Base-by-base conservation (phyloP, 1,140 invertebrate genomes). In the Sarcophaga bullata region DNA sequence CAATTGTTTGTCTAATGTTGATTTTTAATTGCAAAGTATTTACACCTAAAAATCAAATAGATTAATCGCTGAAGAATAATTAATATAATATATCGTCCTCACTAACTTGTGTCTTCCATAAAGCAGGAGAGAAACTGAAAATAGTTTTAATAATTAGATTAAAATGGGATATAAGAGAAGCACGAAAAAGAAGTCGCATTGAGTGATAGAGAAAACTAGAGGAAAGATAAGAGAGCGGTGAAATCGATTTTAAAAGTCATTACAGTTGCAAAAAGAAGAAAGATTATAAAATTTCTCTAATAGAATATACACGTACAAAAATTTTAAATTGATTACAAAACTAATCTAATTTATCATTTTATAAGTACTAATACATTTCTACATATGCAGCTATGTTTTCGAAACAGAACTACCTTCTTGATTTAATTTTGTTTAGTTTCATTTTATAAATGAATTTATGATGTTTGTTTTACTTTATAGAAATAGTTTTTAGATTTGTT, bases 121-220 rank as follows among this genome's bases (percentile, higher is more conserved):
- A 11, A 73, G 68, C 9, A 11, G 68, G n/a, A n/a, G n/a, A n/a
- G n/a, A n/a, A n/a, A n/a, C n/a, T n/a, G n/a, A n/a, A 75, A 75
- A 46, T 75, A n/a, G n/a, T 17, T 73, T 46, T 73, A 73, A 10
- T n/a, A 73, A 48, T 46, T 46, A 73, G 73, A 73, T 37, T 46
- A 19, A 13, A 73, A 73, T 73, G 25, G 73, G 73, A 73, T n/a
- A n/a, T n/a, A 73, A 46, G 10, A 73, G 73, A 73, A 73, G 73
- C 54, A 58, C 13, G 54, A 58, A 58, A 75, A 75, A n/a, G 47
- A 75, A 8, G 4, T 75, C 25, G 47, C 9, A 75, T 46, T 75
- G 25, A 11, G 47, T 46, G 73, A n/a, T n/a, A 75, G 3, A 48
- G 47, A 75, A 48, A 75, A 75, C 11, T 48, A 37, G 15, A 75